Base-by-base conservation (phyloP, 2,888 invertebrate genomes). In the Lochmaea crataegi region DNA sequence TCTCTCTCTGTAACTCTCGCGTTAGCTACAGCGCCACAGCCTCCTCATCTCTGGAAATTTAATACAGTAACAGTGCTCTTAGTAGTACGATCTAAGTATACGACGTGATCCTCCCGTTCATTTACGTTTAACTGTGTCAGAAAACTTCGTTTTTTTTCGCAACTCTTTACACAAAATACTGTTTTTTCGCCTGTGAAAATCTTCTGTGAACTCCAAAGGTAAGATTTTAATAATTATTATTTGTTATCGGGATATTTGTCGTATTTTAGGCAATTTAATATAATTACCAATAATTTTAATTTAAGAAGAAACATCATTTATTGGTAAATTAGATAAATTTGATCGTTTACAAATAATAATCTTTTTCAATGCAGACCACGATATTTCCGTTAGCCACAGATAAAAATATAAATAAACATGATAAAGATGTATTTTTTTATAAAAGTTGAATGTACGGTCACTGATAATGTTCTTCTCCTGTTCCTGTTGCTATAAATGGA, bases 1-100 rank as follows among this genome's bases (percentile, higher is more conserved):
- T 63, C 42, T 38, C 61, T 38, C 60, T 60, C 60, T 60, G 60
- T 60, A 60, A 60, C 60, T 38, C 58, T 60, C 61, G 61, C 42
- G 61, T 12, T 53, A 18, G 53, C 14, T 63, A 63, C 61, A 63
- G 61, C 61, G 61, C 61, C 61, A 63, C 61, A 63, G 61, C 61
- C n/a, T 63, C 61, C 42, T 41, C 38, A 63, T 63, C 61, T 7
- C 18, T 63, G 61, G 61, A 63, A 42, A 63, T 18, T 41, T 16
- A 16, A 41, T 16, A 61, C 61, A 18, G 32, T 58, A 26, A 58
- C 45, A 45, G 12, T 60, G 10, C 60, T 60, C 60, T 32, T 14
- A 60, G 45, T 45, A 12, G 61, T 63, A 38, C 38, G 32, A 60
- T 32, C 38, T 16, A 63, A 41, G 60, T n/a, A 38, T 60, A 60